A percentile compares a stretch with the other conserved stretches of the same genome.
Evolutionary conservation across 2,797 vertebrate genomes (phyloP).

Genomic region (Simalia tracyae): DNA sequence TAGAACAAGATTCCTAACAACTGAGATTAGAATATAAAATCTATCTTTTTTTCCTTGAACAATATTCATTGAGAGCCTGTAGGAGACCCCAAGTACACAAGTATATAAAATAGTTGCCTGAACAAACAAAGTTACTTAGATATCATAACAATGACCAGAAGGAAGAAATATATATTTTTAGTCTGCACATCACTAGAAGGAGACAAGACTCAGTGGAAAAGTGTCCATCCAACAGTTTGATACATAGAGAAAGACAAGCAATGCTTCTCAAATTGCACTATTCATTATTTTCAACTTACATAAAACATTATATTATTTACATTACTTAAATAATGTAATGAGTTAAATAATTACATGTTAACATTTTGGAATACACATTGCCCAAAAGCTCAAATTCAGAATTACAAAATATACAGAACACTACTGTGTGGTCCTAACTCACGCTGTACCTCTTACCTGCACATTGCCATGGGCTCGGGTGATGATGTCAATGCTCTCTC

Average conservation of each 20-base stretch:
- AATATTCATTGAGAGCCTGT: no score
- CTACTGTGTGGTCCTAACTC: fast-evolving
- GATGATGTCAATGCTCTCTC: conserved; percentile 97
- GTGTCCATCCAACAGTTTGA: not conserved
- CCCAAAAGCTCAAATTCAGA: not conserved
- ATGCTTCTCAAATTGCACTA: not conserved
- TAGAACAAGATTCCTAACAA: not conserved
- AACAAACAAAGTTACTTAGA: not conserved
- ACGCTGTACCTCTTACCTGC: conserved; percentile 78
- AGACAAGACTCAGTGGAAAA: not conserved
- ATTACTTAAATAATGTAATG: not conserved
- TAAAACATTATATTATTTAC: not conserved
- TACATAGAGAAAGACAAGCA: not conserved
- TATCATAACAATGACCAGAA: not conserved
- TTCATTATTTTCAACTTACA: not conserved
- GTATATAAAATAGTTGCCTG: not conserved
- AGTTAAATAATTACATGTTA: not conserved
- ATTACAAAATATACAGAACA: not conserved
- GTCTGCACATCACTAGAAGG: not conserved
- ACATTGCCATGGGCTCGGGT: conserved; percentile 96
- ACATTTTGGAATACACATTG: not conserved
- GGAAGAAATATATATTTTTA: not conserved
- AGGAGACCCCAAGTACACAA: not conserved
- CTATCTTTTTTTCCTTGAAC: not conserved
- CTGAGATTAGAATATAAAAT: not conserved